Conservation (phyloP, 2,888 invertebrate genomes). For the Heliconius erato region DNA sequence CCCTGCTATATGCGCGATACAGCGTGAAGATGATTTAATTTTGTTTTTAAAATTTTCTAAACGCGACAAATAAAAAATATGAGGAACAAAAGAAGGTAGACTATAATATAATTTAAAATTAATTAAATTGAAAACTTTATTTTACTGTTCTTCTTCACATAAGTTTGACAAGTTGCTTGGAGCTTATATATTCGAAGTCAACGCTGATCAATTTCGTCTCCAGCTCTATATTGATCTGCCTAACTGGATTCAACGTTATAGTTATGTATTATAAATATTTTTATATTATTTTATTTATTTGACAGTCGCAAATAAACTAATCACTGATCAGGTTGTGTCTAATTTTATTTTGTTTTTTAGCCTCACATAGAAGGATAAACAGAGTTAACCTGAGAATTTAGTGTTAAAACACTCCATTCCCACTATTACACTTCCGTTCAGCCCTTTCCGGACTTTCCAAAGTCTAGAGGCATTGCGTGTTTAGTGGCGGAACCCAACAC, state of each 20-base stretch:
- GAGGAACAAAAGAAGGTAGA: neutral
- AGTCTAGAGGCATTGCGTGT: too few species aligned
- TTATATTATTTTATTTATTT: neutral
- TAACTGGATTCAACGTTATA: slow-evolving; percentile 69
- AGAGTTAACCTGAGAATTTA: too few species aligned
- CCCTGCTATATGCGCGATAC: too few species aligned
- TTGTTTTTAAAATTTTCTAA: neutral
- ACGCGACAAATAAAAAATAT: neutral
- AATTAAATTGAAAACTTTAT: neutral
- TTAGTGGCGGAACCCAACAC: too few species aligned
- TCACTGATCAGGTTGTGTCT: too few species aligned
- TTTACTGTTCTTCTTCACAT: neutral
- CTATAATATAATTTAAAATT: neutral
- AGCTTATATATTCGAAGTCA: slow-evolving; percentile 63
- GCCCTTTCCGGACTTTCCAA: too few species aligned
- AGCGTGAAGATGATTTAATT: neutral
- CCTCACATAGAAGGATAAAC: too few species aligned
- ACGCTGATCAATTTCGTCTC: slow-evolving; percentile 66
- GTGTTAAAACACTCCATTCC: too few species aligned
- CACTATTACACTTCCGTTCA: too few species aligned
- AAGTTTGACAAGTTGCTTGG: slow-evolving; percentile 63
- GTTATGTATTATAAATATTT: neutral
- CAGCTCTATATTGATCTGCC: slow-evolving; percentile 69
- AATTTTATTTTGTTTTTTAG: too few species aligned
- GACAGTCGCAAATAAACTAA: too few species aligned